Percentiles rank a stretch among this genome's conserved stretches.
Evolutionary conservation across 2,888 invertebrate genomes (phyloP).

Genomic region (Stegophylla sp.): DNA sequence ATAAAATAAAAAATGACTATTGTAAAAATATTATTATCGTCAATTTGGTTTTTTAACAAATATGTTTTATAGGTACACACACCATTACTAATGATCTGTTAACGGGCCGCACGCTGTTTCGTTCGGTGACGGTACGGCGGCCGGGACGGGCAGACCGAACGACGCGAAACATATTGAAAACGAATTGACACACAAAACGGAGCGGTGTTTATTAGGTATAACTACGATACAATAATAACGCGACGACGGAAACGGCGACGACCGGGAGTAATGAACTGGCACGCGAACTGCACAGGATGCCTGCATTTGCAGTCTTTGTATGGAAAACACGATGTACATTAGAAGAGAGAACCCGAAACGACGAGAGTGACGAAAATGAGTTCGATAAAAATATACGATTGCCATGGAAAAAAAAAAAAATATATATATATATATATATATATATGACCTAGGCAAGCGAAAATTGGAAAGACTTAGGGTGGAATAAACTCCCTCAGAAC

Average conservation of each 20-base stretch:
- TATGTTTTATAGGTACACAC: conserved; percentile 10
- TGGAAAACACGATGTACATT: neutral
- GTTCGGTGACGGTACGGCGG: neutral
- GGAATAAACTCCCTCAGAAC: too few relatives aligned
- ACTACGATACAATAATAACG: neutral
- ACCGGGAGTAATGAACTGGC: conserved; percentile 38
- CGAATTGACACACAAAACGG: conserved; percentile 5
- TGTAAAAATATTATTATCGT: neutral
- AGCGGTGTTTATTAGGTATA: neutral
- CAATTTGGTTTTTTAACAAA: neutral
- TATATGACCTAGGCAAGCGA: too few relatives aligned
- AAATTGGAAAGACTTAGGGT: too few relatives aligned
- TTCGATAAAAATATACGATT: too few relatives aligned
- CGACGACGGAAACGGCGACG: neutral
- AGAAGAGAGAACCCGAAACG: too few relatives aligned
- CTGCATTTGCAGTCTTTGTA: neutral
- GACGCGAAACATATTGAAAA: conserved; percentile 13
- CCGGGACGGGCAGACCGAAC: neutral
- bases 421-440: too few relatives aligned
- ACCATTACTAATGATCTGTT: conserved; percentile 33
- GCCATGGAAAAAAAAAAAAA: too few relatives aligned
- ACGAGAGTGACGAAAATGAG: too few relatives aligned
- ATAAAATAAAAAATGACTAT: neutral
- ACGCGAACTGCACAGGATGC: neutral
- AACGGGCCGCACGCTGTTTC: conserved; percentile 19